Percentiles rank a stretch among this genome's conserved stretches.
Evolutionary conservation across 2,113 vertebrate species (phyloP).

Genomic region (Podilymbus podiceps): DNA sequence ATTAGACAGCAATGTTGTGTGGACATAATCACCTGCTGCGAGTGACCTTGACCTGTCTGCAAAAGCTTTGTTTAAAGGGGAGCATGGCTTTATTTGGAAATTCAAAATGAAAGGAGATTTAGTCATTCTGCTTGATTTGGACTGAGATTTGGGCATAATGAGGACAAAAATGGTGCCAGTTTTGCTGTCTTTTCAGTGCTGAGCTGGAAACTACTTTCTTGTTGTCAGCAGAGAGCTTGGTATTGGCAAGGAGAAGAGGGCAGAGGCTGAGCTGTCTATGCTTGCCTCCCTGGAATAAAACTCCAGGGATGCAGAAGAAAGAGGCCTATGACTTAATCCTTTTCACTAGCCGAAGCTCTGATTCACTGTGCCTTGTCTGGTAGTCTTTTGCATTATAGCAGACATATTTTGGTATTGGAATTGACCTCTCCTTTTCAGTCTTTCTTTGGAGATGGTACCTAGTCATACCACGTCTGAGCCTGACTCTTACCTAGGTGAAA

Average conservation of each 20-base stretch:
- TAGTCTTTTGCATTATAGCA: neutral
- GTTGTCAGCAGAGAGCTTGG: neutral
- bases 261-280: neutral
- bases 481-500: neutral
- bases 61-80: neutral
- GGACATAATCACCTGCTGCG: neutral
- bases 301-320: neutral
- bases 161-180: neutral
- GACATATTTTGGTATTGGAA: neutral
- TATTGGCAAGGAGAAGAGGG: neutral
- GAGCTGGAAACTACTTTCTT: neutral
- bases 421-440: neutral
- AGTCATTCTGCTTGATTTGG: neutral
- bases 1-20: neutral
- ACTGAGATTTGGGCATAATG: neutral
- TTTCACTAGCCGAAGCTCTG: neutral
- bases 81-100: neutral
- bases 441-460: neutral
- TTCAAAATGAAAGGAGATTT: neutral
- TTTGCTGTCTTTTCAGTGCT: neutral
- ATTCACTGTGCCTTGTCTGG: neutral
- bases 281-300: conserved; percentile 1
- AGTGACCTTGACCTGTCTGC: neutral
- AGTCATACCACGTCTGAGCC: neutral
- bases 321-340: neutral